Conservation (phyloP, 2,888 invertebrate genomes). For the Dasypolia templi region DNA sequence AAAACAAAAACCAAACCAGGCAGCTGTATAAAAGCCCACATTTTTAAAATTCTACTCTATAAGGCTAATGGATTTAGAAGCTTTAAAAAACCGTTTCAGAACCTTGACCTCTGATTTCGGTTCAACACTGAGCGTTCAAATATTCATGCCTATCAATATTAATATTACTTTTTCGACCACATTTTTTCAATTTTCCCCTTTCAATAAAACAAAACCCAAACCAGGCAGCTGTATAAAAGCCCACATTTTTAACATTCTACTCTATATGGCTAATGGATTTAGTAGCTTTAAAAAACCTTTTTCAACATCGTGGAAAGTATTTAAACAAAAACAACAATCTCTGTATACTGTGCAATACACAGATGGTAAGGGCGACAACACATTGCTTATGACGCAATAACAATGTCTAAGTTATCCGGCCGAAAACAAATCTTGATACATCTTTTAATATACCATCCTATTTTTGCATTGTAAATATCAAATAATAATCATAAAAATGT, state of each 20-base stretch:
- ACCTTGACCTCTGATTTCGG: neutral
- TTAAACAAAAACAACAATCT: slow-evolving; percentile 22
- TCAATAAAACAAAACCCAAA: neutral
- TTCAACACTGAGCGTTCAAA: neutral
- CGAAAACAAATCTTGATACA: neutral
- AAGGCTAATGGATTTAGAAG: slow-evolving; percentile 1
- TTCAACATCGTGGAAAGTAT: slow-evolving; percentile 11
- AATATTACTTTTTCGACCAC: neutral
- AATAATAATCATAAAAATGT: neutral
- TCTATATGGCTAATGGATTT: slow-evolving; percentile 10
- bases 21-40: neutral
- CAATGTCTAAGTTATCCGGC: neutral
- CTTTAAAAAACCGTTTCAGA: neutral
- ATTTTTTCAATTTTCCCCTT: neutral
- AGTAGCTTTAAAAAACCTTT: slow-evolving; percentile 16
- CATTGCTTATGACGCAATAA: neutral
- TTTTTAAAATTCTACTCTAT: slow-evolving; percentile 14
- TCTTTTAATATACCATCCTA: neutral
- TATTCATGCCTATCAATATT: neutral
- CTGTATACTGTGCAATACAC: neutral
- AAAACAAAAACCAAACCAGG: neutral
- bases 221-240: neutral
- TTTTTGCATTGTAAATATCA: neutral
- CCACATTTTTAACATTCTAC: slow-evolving; percentile 9
- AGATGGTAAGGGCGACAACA: neutral